A percentile compares a stretch with the other conserved stretches of the same genome.
Conservation (phyloP, 2,888 invertebrate genomes). For the Arrhopalites spinosus region DNA sequence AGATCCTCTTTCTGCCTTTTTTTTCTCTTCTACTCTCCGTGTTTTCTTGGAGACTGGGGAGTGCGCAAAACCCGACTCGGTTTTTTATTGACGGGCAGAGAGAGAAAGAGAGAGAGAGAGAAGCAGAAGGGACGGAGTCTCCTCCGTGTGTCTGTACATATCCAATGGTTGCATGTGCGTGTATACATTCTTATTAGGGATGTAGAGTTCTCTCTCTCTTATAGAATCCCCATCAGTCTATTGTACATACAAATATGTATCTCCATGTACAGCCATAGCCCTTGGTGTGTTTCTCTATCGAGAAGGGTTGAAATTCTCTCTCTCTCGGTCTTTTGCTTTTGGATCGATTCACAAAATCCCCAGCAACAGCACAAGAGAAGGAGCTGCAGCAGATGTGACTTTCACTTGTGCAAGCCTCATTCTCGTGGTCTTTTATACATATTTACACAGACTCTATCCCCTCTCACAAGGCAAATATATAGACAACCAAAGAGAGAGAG, state of each 20-base stretch:
- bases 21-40: background rate
- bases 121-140: too few relatives aligned
- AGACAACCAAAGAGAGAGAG: background rate
- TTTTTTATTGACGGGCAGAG: constrained; percentile 10
- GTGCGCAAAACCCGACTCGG: constrained; percentile 9
- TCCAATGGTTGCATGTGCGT: too few relatives aligned
- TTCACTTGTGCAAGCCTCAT: constrained; percentile 8
- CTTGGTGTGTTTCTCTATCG: background rate
- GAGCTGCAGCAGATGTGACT: constrained; percentile 21
- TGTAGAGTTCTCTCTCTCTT: background rate
- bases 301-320: constrained; percentile 12
- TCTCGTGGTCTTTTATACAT: background rate
- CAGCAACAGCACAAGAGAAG: constrained; percentile 19
- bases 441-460: background rate
- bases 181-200: background rate
- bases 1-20: too few relatives aligned
- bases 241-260: background rate
- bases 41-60: constrained; percentile 16
- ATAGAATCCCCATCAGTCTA: background rate
- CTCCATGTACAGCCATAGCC: background rate
- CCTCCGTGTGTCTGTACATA: too few relatives aligned
- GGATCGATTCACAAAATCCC: constrained; percentile 30
- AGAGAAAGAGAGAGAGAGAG: background rate
- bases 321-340: background rate
- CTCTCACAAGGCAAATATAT: background rate